phyloP scores from a whole-genome alignment of 2,113 vertebrate genomes.

The Campylomormyrus numenius region DNA sequence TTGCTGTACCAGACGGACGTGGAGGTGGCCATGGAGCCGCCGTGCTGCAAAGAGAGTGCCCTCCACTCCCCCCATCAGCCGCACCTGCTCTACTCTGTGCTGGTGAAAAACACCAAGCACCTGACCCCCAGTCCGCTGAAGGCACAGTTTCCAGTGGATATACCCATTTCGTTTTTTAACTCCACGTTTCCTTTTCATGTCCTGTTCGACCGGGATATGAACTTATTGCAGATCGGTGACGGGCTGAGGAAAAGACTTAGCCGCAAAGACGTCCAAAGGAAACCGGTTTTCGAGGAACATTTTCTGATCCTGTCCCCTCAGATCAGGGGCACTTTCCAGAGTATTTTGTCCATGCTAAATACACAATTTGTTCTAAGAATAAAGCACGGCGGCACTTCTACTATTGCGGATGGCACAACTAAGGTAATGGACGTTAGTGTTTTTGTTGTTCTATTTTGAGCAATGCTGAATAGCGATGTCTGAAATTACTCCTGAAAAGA shows the following conservation, averaged over 20 bases:
- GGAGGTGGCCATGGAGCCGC: slow-evolving; percentile 71
- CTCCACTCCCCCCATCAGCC: slow-evolving; percentile 80
- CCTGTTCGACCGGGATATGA: slow-evolving; percentile 87
- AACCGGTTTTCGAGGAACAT: slow-evolving; percentile 77
- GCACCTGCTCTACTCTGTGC: slow-evolving; percentile 79
- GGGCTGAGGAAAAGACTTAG: slow-evolving; percentile 79
- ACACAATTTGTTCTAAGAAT: slow-evolving; percentile 87
- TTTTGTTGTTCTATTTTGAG: neutral
- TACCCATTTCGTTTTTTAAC: slow-evolving; percentile 82
- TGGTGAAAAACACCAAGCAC: slow-evolving; percentile 70
- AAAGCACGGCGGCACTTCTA: slow-evolving; percentile 64
- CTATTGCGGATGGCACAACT: slow-evolving; percentile 62
- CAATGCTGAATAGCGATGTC: neutral
- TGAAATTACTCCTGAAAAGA: neutral
- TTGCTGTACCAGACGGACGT: slow-evolving; percentile 79
- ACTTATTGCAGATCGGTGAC: slow-evolving; percentile 83
- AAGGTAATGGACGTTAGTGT: slow-evolving; percentile 65
- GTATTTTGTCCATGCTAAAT: slow-evolving; percentile 91
- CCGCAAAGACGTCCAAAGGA: slow-evolving; percentile 73
- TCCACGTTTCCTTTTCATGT: slow-evolving; percentile 95
- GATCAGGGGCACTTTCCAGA: slow-evolving; percentile 82
- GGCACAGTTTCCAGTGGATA: slow-evolving; percentile 79
- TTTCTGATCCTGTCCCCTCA: slow-evolving; percentile 83
- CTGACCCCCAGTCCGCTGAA: slow-evolving; percentile 78
- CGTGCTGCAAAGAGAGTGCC: slow-evolving; percentile 66